Evolutionary conservation across 2,797 vertebrate species (phyloP), one percentile per base, ranked within the genome.

Genomic region (Eulemur mongoz): DNA sequence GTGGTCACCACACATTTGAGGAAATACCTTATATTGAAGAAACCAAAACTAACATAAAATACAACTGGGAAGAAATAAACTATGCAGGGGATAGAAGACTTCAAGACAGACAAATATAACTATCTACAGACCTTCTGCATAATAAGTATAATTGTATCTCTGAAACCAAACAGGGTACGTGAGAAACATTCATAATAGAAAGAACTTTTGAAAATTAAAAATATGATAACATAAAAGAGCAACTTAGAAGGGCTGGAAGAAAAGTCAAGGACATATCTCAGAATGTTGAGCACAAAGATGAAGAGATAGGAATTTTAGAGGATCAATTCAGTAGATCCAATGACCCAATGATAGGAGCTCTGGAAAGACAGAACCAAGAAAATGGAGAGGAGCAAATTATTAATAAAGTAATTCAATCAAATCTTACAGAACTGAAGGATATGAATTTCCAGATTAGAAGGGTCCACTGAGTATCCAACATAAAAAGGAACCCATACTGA

Each of bases 351-450:
- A 18, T 79, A 57, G 32, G 38, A 88, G 27, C 32, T 91, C 38
- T 87, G 30, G 32, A 84, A 91, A 93, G 40, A 59, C 0, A 73
- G 38, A 88, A 48, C 14, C 52, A 35, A 90, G 89, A 52, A 96
- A 92, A 89, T 35, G 4, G 20, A 54, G 30, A 38, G 8, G 52
- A 78, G 14, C 22, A 89, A 73, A 85, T 88, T n/a, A 67, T 61
- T 91, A 69, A 83, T 85, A 93, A 94, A 81, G 27, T 94, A 97
- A 93, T 72, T 76, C 8, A 94, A n/a, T 35, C 79, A 78, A 93
- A 93, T 48, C 85, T 93, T 20, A 61, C 8, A 52, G 23, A 80
- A 90, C 38, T 83, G 22, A 91, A 83, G 35, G 65, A n/a, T 23
- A 45, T 50, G n/a, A 70, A 10, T 93, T 83, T 93, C 59, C 67